A percentile compares a stretch with the other conserved stretches of the same genome.
Conservation (phyloP, 2,113 vertebrate genomes). For the Rhynchopsitta pachyrhyncha region DNA sequence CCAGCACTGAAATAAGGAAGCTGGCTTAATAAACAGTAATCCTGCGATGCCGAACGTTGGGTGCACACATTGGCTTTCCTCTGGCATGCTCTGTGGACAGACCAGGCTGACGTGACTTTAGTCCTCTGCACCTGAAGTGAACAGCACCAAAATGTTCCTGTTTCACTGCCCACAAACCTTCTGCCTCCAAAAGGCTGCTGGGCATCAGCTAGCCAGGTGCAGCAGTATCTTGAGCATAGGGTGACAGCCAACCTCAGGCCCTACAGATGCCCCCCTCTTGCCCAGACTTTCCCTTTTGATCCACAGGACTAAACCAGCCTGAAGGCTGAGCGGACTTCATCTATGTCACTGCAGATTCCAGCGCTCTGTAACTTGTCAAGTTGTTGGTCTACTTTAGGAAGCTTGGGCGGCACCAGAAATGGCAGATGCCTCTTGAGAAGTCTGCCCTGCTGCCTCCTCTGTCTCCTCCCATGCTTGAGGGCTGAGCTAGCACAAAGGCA, state of each 20-base stretch:
- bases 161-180: background rate
- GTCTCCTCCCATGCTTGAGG: background rate
- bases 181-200: background rate
- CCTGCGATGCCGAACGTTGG: background rate
- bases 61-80: background rate
- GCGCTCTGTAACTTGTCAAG: background rate
- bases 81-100: background rate
- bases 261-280: background rate
- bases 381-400: background rate
- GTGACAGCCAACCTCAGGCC: background rate
- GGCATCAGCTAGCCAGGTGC: background rate
- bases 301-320: background rate
- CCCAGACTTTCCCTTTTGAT: background rate
- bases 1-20: background rate
- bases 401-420: background rate
- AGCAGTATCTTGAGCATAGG: background rate
- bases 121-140: background rate
- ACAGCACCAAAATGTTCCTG: rapidly evolving
- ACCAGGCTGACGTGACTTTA: background rate
- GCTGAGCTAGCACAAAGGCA: background rate
- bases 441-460: background rate
- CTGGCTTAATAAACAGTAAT: background rate
- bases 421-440: background rate
- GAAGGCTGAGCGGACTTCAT: background rate
- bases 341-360: background rate